phyloP scores from a whole-genome alignment of 2,888 invertebrate genomes.

The Drosophila flavopinicola region DNA sequence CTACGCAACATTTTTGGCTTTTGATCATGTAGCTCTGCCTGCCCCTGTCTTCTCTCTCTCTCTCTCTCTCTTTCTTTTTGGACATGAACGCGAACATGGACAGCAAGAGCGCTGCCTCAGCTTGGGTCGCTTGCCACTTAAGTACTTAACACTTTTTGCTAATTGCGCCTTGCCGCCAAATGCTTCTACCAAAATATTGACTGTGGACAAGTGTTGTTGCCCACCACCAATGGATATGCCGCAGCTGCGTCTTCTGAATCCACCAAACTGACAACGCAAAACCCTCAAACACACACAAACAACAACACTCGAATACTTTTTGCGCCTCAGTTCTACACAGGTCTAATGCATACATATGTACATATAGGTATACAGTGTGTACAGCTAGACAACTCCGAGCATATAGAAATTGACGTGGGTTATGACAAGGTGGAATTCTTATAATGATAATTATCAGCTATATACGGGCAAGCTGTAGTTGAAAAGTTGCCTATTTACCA shows the following conservation, averaged over 20 bases:
- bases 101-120: slow-evolving; percentile 52
- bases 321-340: slow-evolving; percentile 45
- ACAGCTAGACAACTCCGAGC: background rate
- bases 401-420: slow-evolving; percentile 34
- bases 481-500: slow-evolving; percentile 5
- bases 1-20: slow-evolving; percentile 60
- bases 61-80: background rate
- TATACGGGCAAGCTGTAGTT: slow-evolving; percentile 28
- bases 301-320: slow-evolving; percentile 36
- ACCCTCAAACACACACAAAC: slow-evolving; percentile 28
- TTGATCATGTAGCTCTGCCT: slow-evolving; percentile 6
- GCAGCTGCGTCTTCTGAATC: slow-evolving; percentile 42
- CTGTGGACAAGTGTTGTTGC: slow-evolving; percentile 64
- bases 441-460: slow-evolving; percentile 18
- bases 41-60: slow-evolving; percentile 1
- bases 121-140: slow-evolving; percentile 71
- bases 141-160: slow-evolving; percentile 81
- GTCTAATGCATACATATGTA: background rate
- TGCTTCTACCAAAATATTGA: slow-evolving; percentile 68
- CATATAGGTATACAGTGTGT: background rate
- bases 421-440: slow-evolving; percentile 28
- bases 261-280: slow-evolving; percentile 50
- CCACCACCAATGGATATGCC: slow-evolving; percentile 55
- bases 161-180: slow-evolving; percentile 73
- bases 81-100: slow-evolving; percentile 29